Conservation (phyloP, 2,888 invertebrate genomes). For the Chirona hameri region DNA sequence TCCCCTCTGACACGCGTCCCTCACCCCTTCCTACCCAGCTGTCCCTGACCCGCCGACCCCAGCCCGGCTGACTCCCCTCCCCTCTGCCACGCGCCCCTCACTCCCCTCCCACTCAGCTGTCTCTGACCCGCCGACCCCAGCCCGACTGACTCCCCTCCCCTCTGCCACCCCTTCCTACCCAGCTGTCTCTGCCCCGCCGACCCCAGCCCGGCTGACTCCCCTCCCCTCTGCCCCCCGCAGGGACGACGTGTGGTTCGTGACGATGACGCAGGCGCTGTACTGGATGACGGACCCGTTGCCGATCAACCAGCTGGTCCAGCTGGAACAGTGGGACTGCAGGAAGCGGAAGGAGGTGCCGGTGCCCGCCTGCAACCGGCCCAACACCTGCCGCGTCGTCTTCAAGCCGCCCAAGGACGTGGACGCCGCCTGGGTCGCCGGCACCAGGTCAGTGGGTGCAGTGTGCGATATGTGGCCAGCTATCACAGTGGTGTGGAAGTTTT, state of each 20-base stretch:
- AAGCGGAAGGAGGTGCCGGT: slow-evolving; percentile 59
- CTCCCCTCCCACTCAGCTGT: too few relatives aligned
- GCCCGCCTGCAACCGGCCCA: slow-evolving; percentile 72
- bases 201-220: neutral
- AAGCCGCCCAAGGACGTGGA: slow-evolving; percentile 33
- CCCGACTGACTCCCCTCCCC: neutral
- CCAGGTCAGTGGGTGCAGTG: slow-evolving; percentile 34
- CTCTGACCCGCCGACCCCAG: too few relatives aligned
- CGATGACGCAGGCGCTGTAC: slow-evolving; percentile 77
- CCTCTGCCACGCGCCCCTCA: too few relatives aligned
- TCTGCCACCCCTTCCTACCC: neutral
- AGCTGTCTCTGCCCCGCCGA: neutral
- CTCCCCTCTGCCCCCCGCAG: slow-evolving; percentile 52
- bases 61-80: neutral
- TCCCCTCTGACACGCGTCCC: too few relatives aligned
- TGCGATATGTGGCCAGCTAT: too few relatives aligned
- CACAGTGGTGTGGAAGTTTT: too few relatives aligned
- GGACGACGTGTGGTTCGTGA: slow-evolving; percentile 81
- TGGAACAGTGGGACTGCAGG: slow-evolving; percentile 70
- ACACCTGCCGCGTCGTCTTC: slow-evolving; percentile 74
- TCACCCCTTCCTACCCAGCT: too few relatives aligned
- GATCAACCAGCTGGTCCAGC: slow-evolving; percentile 62
- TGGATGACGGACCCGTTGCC: slow-evolving; percentile 86
- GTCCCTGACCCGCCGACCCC: too few relatives aligned
- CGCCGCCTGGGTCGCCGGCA: slow-evolving; percentile 29